These are phyloP conservation scores for Hoplostethus mediterraneus DNA, from an alignment of 2,797 vertebrate genomes.

Conservation along the genomic window DNA sequence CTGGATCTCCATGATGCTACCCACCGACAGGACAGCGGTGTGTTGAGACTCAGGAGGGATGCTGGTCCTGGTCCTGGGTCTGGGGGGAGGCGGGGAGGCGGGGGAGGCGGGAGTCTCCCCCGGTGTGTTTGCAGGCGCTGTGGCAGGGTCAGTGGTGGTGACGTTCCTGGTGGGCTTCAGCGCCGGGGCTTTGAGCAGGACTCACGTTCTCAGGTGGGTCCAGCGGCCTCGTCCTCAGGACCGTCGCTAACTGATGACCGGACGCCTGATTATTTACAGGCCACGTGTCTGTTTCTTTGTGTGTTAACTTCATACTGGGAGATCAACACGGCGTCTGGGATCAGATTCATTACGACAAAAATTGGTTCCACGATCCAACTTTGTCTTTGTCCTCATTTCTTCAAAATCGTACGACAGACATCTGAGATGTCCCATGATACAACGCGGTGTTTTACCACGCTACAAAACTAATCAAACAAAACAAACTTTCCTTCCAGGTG, in stretches of 20 bases:
- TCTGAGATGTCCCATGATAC: too few relatives aligned
- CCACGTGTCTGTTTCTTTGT: neutral
- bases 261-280: too few relatives aligned
- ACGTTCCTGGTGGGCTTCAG: slow-evolving; percentile 82
- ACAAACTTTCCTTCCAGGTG: slow-evolving; percentile 50
- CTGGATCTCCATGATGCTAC: neutral
- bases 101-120: slow-evolving; percentile 11
- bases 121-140: slow-evolving; percentile 62
- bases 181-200: slow-evolving; percentile 75
- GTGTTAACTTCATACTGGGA: too few relatives aligned
- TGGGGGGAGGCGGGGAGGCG: too few relatives aligned
- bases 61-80: neutral
- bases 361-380: too few relatives aligned
- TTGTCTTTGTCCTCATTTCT: too few relatives aligned
- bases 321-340: too few relatives aligned
- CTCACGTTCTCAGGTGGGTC: slow-evolving; percentile 70
- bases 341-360: too few relatives aligned
- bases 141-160: slow-evolving; percentile 77
- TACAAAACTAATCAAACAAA: too few relatives aligned
- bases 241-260: too few relatives aligned
- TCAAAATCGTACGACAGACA: neutral
- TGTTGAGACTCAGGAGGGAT: slow-evolving; percentile 26
- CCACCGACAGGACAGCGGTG: neutral
- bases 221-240: neutral
- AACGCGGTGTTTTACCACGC: neutral